Conservation (phyloP, 2,797 vertebrate genomes). For the Gallinago nigripennis region DNA sequence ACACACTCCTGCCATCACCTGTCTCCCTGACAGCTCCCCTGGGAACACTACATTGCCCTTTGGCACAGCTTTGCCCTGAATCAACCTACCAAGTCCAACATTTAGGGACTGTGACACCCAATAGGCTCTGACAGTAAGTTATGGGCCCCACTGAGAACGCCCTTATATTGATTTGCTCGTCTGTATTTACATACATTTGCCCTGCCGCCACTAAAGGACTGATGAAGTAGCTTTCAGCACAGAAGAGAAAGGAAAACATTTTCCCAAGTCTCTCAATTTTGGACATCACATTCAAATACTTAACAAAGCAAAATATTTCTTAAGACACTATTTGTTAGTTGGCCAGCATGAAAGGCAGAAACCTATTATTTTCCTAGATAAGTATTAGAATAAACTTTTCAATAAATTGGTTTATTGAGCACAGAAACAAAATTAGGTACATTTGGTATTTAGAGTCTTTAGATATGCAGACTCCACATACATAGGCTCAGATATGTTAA, state of each 20-base stretch:
- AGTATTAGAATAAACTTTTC: background rate
- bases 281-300: background rate
- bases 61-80: rapidly evolving
- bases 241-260: background rate
- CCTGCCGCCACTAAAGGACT: background rate
- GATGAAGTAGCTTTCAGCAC: background rate
- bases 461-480: background rate
- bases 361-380: background rate
- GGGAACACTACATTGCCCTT: background rate
- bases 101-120: background rate
- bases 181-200: rapidly evolving
- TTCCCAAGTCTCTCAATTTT: background rate
- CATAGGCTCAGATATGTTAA: rapidly evolving
- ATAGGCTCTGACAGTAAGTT: background rate
- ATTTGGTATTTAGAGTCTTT: background rate
- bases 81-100: background rate
- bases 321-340: background rate
- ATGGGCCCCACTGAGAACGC: background rate
- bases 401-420: background rate
- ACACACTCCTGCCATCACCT: background rate
- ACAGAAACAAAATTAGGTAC: background rate
- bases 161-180: background rate
- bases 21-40: background rate
- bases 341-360: background rate
- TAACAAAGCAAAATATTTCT: background rate